Base-by-base conservation (phyloP, 2,888 invertebrate species). In the Zaprionus bogoriensis region DNA sequence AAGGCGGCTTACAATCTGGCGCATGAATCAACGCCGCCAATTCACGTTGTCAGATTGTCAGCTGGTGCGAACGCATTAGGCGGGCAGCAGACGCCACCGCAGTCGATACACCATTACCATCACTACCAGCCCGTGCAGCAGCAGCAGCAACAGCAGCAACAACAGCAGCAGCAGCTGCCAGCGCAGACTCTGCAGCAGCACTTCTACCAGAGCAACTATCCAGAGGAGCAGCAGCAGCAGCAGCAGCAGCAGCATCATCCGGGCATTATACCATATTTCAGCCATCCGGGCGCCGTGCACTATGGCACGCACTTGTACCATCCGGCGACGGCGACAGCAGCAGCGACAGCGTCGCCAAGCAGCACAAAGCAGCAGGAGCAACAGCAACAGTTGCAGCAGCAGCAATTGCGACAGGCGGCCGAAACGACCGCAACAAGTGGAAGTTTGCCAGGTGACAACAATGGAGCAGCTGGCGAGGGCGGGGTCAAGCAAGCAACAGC, bases 281-380 rank as follows among this genome's bases (percentile, higher is more conserved):
- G 83, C 25, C 89, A 89, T 77, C 85, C 81, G 47, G 87, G 86
- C 39, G 87, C 87, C 28, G 78, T 89, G 59, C 89, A 89, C 69
- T 90, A 89, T 59, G 88, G 89, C 41, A 85, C 88, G 47, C 90
- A 90, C 70, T 68, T 90, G 41, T 87, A 86, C 59, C 89, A 89
- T 71, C 88, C 87, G 48, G 71, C 77, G 14, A 73, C 79, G 22
- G 62, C 39, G n/a, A 58, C 44, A 7, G 10, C 72, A 22, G 54
- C 62, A 12, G 27, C 72, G 41, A 12, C 72, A 32, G 36, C 71
- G 22, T 14, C 65, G 36, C 48, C 55, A 62, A 32, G 44, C 5
- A 39, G 41, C 44, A 28, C 62, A 50, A 42, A 53, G 42, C 45
- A 51, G 27, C 45, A 60, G 25, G 59, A 53, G 36, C 41, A 17